Evolutionary conservation across 2,888 invertebrate species (phyloP), one percentile per base, ranked within the genome.

Genomic region (Tetrapedia diversipes): DNA sequence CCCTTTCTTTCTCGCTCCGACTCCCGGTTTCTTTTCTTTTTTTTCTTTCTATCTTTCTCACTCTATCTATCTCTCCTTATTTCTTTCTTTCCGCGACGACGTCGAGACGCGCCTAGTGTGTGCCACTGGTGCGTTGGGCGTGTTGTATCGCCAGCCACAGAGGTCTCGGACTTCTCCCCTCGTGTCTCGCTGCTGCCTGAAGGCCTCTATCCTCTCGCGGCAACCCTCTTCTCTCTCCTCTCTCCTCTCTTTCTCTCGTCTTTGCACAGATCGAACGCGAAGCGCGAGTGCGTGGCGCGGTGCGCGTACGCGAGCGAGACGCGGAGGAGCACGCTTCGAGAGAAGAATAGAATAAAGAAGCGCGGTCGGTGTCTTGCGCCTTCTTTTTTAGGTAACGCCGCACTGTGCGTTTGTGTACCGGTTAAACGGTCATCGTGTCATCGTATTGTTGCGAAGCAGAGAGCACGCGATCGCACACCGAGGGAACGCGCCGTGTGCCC

Each of bases 111-210:
- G 39, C n/a, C 45, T n/a, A n/a, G 14, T 37, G 43, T 29, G 43
- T 60, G 54, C 37, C 32, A 29, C 19, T 10, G 72, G 79, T n/a
- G n/a, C n/a, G n/a, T 77, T 73, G 74, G 78, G 70, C 77, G 72
- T n/a, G n/a, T 74, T 61, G 76, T 73, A 79, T 80, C 83, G 71
- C 41, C 81, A 61, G 51, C 6, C 45, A 22, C n/a, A 65, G n/a
- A n/a, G n/a, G 57, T 57, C 45, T 56, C 56, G 59, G 80, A 59
- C 77, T 77, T 59, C 79, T 66, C 63, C 70, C 77, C 71, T 70
- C 67, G 68, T 73, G 71, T 68, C 80, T 70, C 79, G 63, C 69
- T 61, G 49, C 32, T 61, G 49, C 32, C 37, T 39, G 49, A 32
- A 63, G 59, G 53, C 24, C 66, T n/a, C n/a, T 57, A 53, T 47